Evolutionary conservation across 2,113 vertebrate species (phyloP).

Genomic region (Pseudorectes ferrugineus): DNA sequence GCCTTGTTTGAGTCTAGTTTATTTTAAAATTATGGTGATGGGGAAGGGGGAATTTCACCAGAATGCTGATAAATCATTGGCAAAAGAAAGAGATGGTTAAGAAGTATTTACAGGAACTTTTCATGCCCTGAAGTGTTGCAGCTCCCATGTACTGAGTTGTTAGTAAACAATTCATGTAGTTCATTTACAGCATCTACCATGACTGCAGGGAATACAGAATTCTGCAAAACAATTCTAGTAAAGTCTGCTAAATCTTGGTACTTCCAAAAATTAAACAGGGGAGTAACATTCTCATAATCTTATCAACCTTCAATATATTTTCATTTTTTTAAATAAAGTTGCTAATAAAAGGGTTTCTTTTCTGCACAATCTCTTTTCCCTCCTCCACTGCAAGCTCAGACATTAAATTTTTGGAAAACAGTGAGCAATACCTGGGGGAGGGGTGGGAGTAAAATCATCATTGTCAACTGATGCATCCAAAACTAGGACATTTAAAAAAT

Average conservation of each 20-base stretch:
- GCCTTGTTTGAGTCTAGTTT: neutral
- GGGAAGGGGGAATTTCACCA: neutral
- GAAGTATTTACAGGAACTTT: neutral
- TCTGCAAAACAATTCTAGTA: neutral
- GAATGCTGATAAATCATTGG: neutral
- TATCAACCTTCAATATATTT: neutral
- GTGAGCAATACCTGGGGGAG: neutral
- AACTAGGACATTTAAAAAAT: neutral
- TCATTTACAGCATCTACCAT: neutral
- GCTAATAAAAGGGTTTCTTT: neutral
- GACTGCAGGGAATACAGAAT: neutral
- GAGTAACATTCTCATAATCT: neutral
- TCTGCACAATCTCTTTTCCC: neutral
- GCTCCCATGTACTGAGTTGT: neutral
- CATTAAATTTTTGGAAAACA: neutral
- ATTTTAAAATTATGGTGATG: neutral
- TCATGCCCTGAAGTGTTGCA: neutral
- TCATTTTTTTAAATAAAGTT: neutral
- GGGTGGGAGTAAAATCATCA: neutral
- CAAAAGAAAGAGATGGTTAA: neutral
- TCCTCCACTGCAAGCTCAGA: neutral
- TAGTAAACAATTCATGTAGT: neutral
- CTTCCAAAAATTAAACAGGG: neutral
- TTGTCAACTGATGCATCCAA: neutral
- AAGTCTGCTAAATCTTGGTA: neutral